Percentiles rank a stretch among this genome's conserved stretches.
Conservation (phyloP, 2,113 vertebrate species). For the Coreoperca whiteheadi region DNA sequence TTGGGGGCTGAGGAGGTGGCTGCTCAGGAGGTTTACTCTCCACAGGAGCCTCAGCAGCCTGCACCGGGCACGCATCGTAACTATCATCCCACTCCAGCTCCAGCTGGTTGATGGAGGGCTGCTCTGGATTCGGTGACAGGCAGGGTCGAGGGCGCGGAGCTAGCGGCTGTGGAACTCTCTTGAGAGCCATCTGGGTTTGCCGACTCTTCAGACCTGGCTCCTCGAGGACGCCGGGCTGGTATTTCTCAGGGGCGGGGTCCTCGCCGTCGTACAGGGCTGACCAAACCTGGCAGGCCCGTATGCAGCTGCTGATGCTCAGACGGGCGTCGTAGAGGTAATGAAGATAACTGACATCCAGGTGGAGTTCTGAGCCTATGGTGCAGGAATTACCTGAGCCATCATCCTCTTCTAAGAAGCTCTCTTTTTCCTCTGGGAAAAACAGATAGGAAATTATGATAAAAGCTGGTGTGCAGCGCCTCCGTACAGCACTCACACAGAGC, state of each 20-base stretch:
- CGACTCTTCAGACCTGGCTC: conserved; percentile 70
- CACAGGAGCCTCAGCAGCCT: conserved; percentile 71
- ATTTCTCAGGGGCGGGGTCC: conserved; percentile 88
- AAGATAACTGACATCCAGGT: conserved; percentile 95
- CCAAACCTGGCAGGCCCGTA: conserved; percentile 91
- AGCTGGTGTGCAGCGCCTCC: background rate
- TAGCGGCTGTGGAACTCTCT: conserved; percentile 31
- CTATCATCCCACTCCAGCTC: conserved; percentile 99
- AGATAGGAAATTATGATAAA: conserved; percentile 40
- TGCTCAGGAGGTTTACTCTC: conserved; percentile 24
- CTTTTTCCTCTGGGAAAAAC: conserved; percentile 72
- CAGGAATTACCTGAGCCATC: conserved; percentile 82
- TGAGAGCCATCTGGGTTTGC: conserved; percentile 58
- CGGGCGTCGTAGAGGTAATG: conserved; percentile 95
- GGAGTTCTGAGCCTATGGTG: conserved; percentile 89
- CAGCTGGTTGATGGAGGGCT: conserved; percentile 76
- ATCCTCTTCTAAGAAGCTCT: conserved; percentile 24
- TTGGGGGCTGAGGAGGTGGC: conserved; percentile 84
- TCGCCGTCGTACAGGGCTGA: conserved; percentile 94
- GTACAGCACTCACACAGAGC: conserved; percentile 39
- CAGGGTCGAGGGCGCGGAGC: conserved; percentile 22
- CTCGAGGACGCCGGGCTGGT: conserved; percentile 84
- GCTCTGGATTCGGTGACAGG: conserved; percentile 36
- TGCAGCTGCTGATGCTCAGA: conserved; percentile 87
- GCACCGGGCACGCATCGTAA: conserved; percentile 88